These are phyloP conservation scores for Bradynema listronoti DNA, from an alignment of 1,140 invertebrate species.

Conservation along the genomic window DNA sequence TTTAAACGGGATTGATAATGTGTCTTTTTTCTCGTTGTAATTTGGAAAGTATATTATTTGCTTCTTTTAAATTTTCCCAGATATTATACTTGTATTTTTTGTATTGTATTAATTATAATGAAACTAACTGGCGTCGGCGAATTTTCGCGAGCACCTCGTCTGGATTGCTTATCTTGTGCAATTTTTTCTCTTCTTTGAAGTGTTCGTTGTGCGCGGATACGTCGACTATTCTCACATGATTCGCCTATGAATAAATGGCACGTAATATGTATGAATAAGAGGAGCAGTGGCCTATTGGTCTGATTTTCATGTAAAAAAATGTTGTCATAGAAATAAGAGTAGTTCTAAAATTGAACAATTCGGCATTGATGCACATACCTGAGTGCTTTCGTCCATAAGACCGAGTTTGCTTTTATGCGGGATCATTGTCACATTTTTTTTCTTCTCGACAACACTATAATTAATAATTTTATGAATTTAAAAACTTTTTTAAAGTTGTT, in stretches of 20 bases:
- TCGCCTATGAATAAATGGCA: constrained; percentile 30
- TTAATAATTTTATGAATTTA: constrained; percentile 15
- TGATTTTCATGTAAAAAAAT: not conserved
- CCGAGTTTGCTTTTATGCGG: constrained; percentile 53
- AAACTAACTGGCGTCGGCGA: constrained; percentile 32
- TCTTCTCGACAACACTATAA: constrained; percentile 46
- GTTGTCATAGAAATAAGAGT: not conserved
- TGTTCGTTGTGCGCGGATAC: constrained; percentile 40
- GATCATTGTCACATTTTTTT: constrained; percentile 45
- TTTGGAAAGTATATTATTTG: too few relatives aligned
- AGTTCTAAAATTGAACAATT: too few relatives aligned
- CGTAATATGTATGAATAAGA: too few relatives aligned
- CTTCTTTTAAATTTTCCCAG: too few relatives aligned
- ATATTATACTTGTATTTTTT: too few relatives aligned
- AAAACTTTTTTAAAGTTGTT: too few relatives aligned
- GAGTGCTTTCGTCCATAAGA: constrained; percentile 38
- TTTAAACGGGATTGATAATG: too few relatives aligned
- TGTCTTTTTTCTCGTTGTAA: too few relatives aligned
- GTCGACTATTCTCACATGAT: constrained; percentile 38
- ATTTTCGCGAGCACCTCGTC: constrained; percentile 26
- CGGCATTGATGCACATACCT: constrained; percentile 31
- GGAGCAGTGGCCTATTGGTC: too few relatives aligned
- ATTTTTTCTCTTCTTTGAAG: constrained; percentile 15
- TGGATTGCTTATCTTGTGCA: constrained; percentile 24
- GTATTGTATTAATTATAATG: too few relatives aligned